Base-by-base conservation (phyloP, 2,797 vertebrate species). In the Enteromius radiatus region DNA sequence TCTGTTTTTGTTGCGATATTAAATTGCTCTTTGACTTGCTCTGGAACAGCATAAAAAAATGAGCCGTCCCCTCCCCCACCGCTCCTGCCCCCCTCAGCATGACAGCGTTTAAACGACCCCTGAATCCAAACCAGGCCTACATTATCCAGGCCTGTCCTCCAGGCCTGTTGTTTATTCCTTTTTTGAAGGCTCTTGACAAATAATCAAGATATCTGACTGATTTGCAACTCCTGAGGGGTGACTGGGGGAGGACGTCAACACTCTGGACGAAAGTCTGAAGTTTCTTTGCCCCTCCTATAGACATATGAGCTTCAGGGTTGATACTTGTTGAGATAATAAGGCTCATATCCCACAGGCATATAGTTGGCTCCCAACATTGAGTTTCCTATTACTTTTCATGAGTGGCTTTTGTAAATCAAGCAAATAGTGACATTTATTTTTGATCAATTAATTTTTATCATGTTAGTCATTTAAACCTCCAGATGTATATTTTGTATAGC, bases 181-280 rank as follows among this genome's bases (percentile, higher is more conserved):
- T 78, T 80, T 87, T 84, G 81, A 87, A 82, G 81, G 75, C 84
- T 78, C 87, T 86, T 85, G 77, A 85, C 81, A 84, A 83, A 88
- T 88, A 88, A 89, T 86, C 81, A 87, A 85, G 84, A 87, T 89
- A 83, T 83, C 81, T 78, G 78, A 82, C 81, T 88, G 86, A 88
- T 87, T 89, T 87, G 84, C 80, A 79, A 75, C 69, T 86, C 88
- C 86, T 83, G 64, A 76, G 81, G 85, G 78, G 26, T 19, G 10
- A 36, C 70, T 15, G 33, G 56, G 70, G 59, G 78, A 70, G 54
- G 26, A 80, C 5, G 14, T 76, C 70, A 76, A 76, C 80, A 82
- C 73, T 31, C 67, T 59, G 43, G 63, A 49, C 12, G 33, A 28
- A 83, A 61, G 23, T 47, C 84, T 76, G 43, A 83, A 83, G 65